Base-by-base conservation (phyloP, 2,113 vertebrate species). In the Engraulis encrasicolus region DNA sequence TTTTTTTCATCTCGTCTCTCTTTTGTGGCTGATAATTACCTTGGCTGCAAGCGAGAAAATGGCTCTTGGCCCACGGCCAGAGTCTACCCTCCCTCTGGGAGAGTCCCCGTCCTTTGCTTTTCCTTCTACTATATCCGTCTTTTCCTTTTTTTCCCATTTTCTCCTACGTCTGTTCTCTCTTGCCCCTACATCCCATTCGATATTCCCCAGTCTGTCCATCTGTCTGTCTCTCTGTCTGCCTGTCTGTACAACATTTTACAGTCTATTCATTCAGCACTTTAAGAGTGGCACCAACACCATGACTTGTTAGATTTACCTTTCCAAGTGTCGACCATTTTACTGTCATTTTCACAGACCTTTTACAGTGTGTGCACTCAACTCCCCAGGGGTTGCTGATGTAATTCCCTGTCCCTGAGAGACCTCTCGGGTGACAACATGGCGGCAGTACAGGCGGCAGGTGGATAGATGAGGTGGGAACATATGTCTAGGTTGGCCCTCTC, bases 11-110 rank as follows among this genome's bases (percentile, higher is more conserved):
- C 19, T 19, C 1, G 52, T 6, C 52, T 71, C 11, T 31, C 61
- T 71, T n/a, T 71, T 71, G 61, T 71, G 61, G 61, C 23, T 71
- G 61, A 71, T 71, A 71, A 71, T 71, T 34, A 71, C 23, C 61
- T 27, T 31, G 4, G 27, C 23, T 2, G 61, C 23, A 71, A 71
- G 61, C 1, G 23, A 71, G 61, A 71, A 4, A 71, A 71, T 14
- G 11, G 61, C 61, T 71, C 61, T 34, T 71, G 61, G 61, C 61
- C 61, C 1, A 31, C 6, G 23, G 61, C 61, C 61, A 71, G 7
- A 2, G 27, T 71, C 27, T 31, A 3, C 61, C 61, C 23, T 31
- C 61, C 61, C 23, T 31, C 6, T 71, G 61, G 23, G 61, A 31
- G 61, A 14, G 4, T 54, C 52, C 52, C 19, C 1, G 5, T 54